Base-by-base conservation (phyloP, 2,888 invertebrate species). In the Eurytoma adleriae region DNA sequence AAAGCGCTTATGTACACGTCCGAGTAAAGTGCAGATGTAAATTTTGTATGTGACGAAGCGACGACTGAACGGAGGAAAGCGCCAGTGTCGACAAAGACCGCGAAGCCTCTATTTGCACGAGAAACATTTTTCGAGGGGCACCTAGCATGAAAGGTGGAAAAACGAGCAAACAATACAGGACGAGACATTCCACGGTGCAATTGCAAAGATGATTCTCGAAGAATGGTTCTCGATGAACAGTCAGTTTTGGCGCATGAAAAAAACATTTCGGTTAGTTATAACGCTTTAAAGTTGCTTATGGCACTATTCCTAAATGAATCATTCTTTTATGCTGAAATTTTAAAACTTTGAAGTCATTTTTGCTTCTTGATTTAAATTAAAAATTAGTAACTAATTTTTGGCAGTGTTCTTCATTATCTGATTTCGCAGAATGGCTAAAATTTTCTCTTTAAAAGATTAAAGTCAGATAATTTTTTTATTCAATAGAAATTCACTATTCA, bases 21-120 rank as follows among this genome's bases (percentile, higher is more conserved):
- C 14, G 18, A 20, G 56, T 40, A 56, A 30, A 56, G 70, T 16
- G 61, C 71, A 61, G 18, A 30, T 50, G 54, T 61, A 71, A 71
- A 61, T 61, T 61, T 48, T 48, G 61, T 59, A 59, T 18, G 20
- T 12, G 27, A n/a, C 12, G n/a, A 16, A 54, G 5, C 54, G 61
- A 27, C 18, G 61, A 3, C 1, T 40, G 40, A 71, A 59, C 16
- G n/a, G 12, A 50, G 40, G 24, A 59, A 48, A 27, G 18, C 2
- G 18, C 54, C 10, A 40, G 20, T 7, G 13, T 16, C 14, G 7
- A 52, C 7, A 54, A 71, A 16, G 14, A 13, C 27, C 59, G 40
- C 30, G 59, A 67, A 24, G 56, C 54, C 10, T 48, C 59, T 72
- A 50, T 72, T 62, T 62, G 52, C 72, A 27, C 59, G 59, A 24